Evolutionary conservation across 2,888 invertebrate species (phyloP).

Genomic region (Phytoseiulus persimilis): DNA sequence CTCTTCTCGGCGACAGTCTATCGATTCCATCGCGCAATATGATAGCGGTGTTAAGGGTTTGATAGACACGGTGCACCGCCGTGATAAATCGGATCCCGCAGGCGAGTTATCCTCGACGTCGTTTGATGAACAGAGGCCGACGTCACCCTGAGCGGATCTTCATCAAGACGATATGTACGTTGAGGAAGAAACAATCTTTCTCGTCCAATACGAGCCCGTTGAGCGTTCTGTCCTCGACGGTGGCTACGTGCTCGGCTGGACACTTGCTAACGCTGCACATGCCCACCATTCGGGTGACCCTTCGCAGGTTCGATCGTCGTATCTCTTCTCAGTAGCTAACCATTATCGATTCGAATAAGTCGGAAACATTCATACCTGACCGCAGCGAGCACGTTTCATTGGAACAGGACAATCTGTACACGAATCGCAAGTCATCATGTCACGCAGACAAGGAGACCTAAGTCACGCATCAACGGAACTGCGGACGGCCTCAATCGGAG

Average conservation of each 20-base stretch:
- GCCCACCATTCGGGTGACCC: too few relatives aligned
- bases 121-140: not conserved
- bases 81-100: too few relatives aligned
- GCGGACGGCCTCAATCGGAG: not conserved
- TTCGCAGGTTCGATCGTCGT: too few relatives aligned
- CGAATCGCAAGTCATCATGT: slow-evolving; percentile 35
- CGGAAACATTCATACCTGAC: not conserved
- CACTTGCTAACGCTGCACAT: too few relatives aligned
- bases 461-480: not conserved
- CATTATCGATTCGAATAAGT: too few relatives aligned
- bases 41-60: too few relatives aligned
- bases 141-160: not conserved
- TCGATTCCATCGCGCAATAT: too few relatives aligned
- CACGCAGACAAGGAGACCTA: not conserved
- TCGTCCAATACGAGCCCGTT: not conserved
- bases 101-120: not conserved
- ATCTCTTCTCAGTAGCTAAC: too few relatives aligned
- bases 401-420: slow-evolving; percentile 19
- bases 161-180: not conserved
- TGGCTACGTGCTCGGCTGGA: too few relatives aligned
- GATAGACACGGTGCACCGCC: too few relatives aligned
- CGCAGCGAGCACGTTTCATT: not conserved
- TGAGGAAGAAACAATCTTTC: not conserved
- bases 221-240: not conserved
- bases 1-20: too few relatives aligned